Evolutionary conservation across 2,113 vertebrate species (phyloP).

Genomic region (Microtus oregoni): DNA sequence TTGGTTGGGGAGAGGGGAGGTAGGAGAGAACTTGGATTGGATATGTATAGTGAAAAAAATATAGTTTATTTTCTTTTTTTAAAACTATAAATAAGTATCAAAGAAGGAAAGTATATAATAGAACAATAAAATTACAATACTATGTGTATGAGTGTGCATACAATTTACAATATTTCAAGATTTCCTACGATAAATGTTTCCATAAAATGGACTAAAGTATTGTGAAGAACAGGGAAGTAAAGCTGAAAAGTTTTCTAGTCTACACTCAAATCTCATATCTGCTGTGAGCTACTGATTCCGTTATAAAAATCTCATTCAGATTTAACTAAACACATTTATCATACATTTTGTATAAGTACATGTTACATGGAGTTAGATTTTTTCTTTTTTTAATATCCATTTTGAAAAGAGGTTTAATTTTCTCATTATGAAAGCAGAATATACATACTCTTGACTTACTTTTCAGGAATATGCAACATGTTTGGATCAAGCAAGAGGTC

Average conservation of each 20-base stretch:
- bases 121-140: background rate
- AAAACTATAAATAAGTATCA: background rate
- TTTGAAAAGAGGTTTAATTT: background rate
- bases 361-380: too few species aligned
- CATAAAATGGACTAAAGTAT: background rate
- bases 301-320: rapidly evolving
- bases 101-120: background rate
- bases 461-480: background rate
- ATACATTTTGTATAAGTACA: background rate
- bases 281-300: rapidly evolving
- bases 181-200: background rate
- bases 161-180: background rate
- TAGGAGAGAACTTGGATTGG: too few species aligned
- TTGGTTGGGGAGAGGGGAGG: too few species aligned
- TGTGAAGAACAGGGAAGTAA: background rate
- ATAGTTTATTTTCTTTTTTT: too few species aligned
- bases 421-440: background rate
- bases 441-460: too few species aligned
- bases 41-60: too few species aligned
- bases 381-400: background rate
- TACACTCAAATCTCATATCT: background rate
- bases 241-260: background rate
- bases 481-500: background rate
- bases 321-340: background rate
- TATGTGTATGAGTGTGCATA: rapidly evolving